These are phyloP conservation scores for Sylvietta virens DNA, from an alignment of 2,113 vertebrate species.

Conservation along the genomic window DNA sequence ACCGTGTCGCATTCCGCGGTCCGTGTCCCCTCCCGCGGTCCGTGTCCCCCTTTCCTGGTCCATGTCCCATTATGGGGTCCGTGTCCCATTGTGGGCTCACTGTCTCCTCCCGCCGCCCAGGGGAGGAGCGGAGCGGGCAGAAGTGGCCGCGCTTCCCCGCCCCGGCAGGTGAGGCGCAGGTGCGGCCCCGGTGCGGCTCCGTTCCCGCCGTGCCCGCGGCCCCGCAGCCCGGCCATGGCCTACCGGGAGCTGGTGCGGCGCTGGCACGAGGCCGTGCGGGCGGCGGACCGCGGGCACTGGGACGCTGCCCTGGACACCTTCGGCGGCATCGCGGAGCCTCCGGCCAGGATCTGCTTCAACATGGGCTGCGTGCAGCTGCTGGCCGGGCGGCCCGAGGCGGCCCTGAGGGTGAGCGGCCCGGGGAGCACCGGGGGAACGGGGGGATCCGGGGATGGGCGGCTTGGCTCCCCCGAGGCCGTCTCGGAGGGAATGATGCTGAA, in stretches of 20 bases:
- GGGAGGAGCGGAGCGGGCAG: not conserved
- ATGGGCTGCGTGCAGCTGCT: slow-evolving; percentile 76
- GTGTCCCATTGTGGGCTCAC: fast-evolving
- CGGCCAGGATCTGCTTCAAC: slow-evolving; percentile 79
- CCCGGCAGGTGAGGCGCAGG: not conserved
- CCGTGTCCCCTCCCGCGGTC: fast-evolving
- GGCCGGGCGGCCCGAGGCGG: slow-evolving; percentile 72
- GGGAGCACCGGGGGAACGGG: not conserved
- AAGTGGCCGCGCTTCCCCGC: not conserved
- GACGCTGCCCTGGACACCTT: slow-evolving; percentile 71
- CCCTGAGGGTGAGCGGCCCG: slow-evolving; percentile 70
- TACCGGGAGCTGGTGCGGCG: slow-evolving; percentile 78
- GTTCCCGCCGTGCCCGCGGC: not conserved
- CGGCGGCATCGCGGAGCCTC: slow-evolving; percentile 69
- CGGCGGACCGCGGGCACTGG: slow-evolving; percentile 77
- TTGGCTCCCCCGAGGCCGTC: fast-evolving
- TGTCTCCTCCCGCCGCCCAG: not conserved
- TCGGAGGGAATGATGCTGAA: fast-evolving
- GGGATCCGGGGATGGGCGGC: fast-evolving
- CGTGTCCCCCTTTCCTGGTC: not conserved
- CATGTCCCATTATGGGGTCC: too few relatives aligned
- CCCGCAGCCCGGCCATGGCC: slow-evolving; percentile 65
- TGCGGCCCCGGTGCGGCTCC: not conserved
- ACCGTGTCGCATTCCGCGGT: not conserved
- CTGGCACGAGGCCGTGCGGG: slow-evolving; percentile 79